A percentile compares a stretch with the other conserved stretches of the same genome.
These are phyloP conservation scores for Hozukius guyotensis DNA, from an alignment of 2,797 vertebrate species.

Conservation along the genomic window DNA sequence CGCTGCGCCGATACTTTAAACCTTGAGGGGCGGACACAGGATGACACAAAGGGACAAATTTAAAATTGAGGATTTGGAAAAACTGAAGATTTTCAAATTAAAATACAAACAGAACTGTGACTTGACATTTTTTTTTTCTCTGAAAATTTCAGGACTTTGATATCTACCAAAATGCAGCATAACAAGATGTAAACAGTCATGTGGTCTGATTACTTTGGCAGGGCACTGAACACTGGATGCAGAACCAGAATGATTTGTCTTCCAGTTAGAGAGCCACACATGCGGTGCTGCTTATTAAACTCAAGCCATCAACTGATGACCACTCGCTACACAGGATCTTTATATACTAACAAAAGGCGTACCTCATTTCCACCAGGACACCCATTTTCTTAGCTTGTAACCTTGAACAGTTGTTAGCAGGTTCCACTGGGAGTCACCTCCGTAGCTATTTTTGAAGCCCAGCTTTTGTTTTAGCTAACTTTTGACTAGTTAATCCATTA, in stretches of 20 bases:
- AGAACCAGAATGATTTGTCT: not conserved
- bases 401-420: not conserved
- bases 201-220: not conserved
- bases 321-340: not conserved
- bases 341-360: not conserved
- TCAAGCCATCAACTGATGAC: not conserved
- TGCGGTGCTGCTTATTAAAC: not conserved
- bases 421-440: not conserved
- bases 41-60: not conserved
- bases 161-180: not conserved
- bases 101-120: not conserved
- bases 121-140: not conserved
- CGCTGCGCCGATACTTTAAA: slow-evolving; percentile 91
- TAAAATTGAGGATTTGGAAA: not conserved
- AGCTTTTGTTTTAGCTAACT: not conserved
- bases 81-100: not conserved
- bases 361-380: not conserved
- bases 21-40: slow-evolving; percentile 74
- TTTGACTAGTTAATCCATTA: not conserved
- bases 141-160: not conserved
- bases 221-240: not conserved
- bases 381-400: not conserved
- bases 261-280: not conserved
- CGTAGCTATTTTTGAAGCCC: not conserved
- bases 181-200: not conserved